Base-by-base conservation (phyloP, 2,113 vertebrate species). In the Chionis minor region DNA sequence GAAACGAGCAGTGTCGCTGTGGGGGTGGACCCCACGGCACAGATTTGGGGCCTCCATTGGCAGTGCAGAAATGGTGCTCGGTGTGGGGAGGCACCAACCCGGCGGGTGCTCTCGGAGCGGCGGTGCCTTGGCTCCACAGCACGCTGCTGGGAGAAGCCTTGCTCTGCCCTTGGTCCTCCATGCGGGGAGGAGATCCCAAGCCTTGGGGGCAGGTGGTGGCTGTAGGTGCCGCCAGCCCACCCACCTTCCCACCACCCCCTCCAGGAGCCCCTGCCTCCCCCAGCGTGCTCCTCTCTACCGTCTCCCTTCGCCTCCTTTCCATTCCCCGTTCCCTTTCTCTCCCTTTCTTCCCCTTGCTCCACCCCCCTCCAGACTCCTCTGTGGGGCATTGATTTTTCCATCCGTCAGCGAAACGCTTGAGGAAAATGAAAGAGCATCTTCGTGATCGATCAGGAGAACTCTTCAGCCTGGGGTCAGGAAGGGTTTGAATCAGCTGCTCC, bases 381-480 rank as follows among this genome's bases (percentile, higher is more conserved):
- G 78, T 94, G 90, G 97, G 86, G 61, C 97, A 98, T 98, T 92
- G 98, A 98, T 98, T 98, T 98, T 98, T 98, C 97, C 96, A 97
- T 98, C 98, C 97, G 91, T 98, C 98, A 98, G 97, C 55, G 91
- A 95, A 98, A 98, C 83, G 97, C 98, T 97, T 81, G 95, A 97
- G 97, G 98, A 97, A 98, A 97, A 98, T 97, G 97, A 98, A 97
- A 98, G 97, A 94, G 96, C 97, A 89, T 98, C 97, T 97, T 86
- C 38, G 51, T 93, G 97, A 98, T 98, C 98, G 97, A 98, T 98
- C 97, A 92, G 88, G 93, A 95, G 90, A 98, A 97, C 94, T 97
- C 97, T 95, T 92, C 95, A 93, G 98, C 97, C 94, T 51, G 81
- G 95, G 97, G 97, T 97, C 84, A 94, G 97, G 95, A 73, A 95